Evolutionary conservation across 1,140 invertebrate genomes (phyloP).

Genomic region (Drosophila asahinai): DNA sequence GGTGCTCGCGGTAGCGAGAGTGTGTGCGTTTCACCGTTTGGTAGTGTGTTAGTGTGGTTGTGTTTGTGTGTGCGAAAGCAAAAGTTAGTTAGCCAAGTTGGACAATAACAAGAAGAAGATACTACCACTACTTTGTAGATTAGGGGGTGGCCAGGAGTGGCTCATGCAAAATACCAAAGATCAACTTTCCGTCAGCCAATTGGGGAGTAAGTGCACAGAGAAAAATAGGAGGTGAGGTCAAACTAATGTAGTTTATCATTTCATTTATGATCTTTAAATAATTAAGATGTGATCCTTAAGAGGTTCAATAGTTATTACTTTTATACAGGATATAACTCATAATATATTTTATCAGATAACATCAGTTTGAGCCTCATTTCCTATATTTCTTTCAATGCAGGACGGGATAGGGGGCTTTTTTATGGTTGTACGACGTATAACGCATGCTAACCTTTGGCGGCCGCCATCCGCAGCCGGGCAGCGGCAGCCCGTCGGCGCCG

Average conservation of each 20-base stretch:
- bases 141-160: conserved; percentile 15
- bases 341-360: too few species aligned
- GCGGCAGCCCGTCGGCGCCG: conserved; percentile 95
- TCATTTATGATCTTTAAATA: background rate
- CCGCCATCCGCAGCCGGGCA: conserved; percentile 97
- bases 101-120: conserved; percentile 63
- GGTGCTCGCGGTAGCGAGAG: conserved; percentile 30
- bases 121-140: conserved; percentile 31
- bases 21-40: conserved; percentile 51
- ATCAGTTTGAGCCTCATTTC: background rate
- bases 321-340: too few species aligned
- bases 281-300: background rate
- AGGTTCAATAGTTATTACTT: too few species aligned
- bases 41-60: conserved; percentile 36
- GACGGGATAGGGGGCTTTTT: background rate
- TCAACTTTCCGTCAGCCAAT: conserved; percentile 54
- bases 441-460: conserved; percentile 90
- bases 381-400: conserved; percentile 30
- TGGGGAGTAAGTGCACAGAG: conserved; percentile 18
- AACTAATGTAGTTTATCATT: background rate
- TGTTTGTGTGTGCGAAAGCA: conserved; percentile 74
- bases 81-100: conserved; percentile 79
- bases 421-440: conserved; percentile 29
- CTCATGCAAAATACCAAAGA: conserved; percentile 61
- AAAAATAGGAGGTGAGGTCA: conserved; percentile 24